Base-by-base conservation (phyloP, 2,113 vertebrate species). In the Rhegmatorhina hoffmannsi region DNA sequence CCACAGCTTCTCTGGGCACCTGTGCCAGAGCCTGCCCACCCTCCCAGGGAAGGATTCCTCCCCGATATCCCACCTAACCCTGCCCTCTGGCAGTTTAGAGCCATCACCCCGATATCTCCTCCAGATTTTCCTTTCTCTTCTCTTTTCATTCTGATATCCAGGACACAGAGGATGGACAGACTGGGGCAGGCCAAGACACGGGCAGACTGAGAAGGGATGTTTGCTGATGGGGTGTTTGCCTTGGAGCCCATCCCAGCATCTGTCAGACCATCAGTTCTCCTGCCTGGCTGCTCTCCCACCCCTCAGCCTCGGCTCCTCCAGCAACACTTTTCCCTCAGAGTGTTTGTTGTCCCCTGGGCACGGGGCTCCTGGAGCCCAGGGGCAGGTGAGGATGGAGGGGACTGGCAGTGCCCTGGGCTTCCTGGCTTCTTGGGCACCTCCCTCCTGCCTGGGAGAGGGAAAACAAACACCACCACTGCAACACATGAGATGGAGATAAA, bases 181-280 rank as follows among this genome's bases (percentile, higher is more conserved):
- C 13, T 9, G 2, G 38, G 46, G 87, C 59, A n/a, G 81, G 2
- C n/a, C 38, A 17, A 66, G 72, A 70, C 53, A 2, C 8, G 18
- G 59, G 87, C 87, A 50, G 76, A 0, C 18, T 25, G 69, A n/a
- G 50, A 14, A 36, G 0, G 31, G 87, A 74, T 44, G 31, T 4
- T 29, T 89, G 21, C 19, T 70, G 78, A 36, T 46, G 74, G 10
- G 64, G 6, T 87, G 33, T 89, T 93, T 91, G 64, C 26, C 44
- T 87, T 96, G 92, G 92, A 94, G 66, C 43, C 85, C 74, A 58
- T 90, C 92, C 92, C 94, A 82, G 90, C 78, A 5, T 44, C 69
- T 89, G 50, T 70, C 90, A 59, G 60, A 53, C 20, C 50, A 60
- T 46, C 82, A 33, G n/a, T 17, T 40, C n/a, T 31, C 88, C 85